Evolutionary conservation across 2,113 vertebrate species (phyloP).

Genomic region (Alces alces): DNA sequence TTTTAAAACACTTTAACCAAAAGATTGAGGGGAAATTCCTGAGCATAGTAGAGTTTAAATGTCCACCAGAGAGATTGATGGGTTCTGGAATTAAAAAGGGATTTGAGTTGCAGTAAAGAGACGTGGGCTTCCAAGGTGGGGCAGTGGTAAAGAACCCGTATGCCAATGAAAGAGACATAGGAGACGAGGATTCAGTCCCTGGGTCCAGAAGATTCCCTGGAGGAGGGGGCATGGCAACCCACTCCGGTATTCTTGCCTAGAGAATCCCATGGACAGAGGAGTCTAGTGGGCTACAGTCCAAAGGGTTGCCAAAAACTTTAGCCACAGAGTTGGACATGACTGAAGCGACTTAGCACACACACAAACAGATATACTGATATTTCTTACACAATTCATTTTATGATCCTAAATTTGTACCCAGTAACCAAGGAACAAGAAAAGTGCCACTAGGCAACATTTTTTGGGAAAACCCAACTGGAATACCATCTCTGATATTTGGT

Average conservation of each 20-base stretch:
- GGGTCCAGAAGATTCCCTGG: not conserved
- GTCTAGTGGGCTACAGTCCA: not conserved
- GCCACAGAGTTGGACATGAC: not conserved
- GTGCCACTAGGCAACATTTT: not conserved
- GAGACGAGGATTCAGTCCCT: not conserved
- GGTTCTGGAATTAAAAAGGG: not conserved
- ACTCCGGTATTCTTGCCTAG: not conserved
- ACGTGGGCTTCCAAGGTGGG: not conserved
- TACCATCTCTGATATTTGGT: not conserved
- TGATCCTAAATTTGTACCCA: too few species aligned
- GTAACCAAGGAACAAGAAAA: not conserved
- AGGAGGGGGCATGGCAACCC: not conserved
- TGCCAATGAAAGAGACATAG: not conserved
- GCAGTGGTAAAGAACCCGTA: not conserved
- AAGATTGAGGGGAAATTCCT: not conserved
- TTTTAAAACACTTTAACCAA: not conserved
- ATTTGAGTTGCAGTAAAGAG: not conserved
- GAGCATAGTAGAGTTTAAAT: not conserved
- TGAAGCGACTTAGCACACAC: not conserved
- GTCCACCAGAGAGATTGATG: not conserved
- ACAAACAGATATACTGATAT: not conserved
- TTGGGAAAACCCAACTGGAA: not conserved
- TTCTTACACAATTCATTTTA: not conserved
- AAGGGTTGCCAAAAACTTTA: not conserved
- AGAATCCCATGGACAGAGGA: not conserved